Evolutionary conservation across 2,888 invertebrate species (phyloP).

Genomic region (Petrolisthes manimaculis): DNA sequence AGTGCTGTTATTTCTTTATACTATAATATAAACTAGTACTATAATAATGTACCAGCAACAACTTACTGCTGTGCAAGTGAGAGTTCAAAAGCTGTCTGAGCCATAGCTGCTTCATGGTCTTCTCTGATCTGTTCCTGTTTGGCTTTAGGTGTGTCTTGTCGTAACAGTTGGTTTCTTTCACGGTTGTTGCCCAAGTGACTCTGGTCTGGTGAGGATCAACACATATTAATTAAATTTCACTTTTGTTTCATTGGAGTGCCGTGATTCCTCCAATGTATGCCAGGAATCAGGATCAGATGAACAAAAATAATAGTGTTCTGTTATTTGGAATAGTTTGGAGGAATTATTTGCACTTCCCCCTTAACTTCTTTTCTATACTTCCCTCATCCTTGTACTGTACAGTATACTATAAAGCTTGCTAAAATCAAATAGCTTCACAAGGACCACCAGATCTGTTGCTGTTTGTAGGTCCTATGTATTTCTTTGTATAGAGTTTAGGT

Average conservation of each 20-base stretch:
- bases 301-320: not conserved
- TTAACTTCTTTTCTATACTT: too few species aligned
- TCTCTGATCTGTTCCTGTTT: slow-evolving; percentile 80
- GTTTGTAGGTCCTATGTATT: too few species aligned
- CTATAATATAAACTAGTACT: not conserved
- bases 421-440: too few species aligned
- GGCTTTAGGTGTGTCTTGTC: slow-evolving; percentile 84
- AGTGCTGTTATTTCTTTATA: too few species aligned
- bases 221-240: not conserved
- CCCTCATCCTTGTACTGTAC: too few species aligned
- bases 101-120: slow-evolving; percentile 74
- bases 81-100: slow-evolving; percentile 69
- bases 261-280: not conserved
- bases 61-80: slow-evolving; percentile 78
- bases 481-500: too few species aligned
- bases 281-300: not conserved
- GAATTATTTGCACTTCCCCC: too few species aligned
- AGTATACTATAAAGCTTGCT: too few species aligned
- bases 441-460: too few species aligned
- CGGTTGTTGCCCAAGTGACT: slow-evolving; percentile 84
- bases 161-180: slow-evolving; percentile 80
- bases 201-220: slow-evolving; percentile 73
- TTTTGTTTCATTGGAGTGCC: too few species aligned
- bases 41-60: slow-evolving; percentile 10
- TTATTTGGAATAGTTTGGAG: too few species aligned